Conservation (phyloP, 35 echinoderm and acorn worm species). For the Amphiura filiformis region DNA sequence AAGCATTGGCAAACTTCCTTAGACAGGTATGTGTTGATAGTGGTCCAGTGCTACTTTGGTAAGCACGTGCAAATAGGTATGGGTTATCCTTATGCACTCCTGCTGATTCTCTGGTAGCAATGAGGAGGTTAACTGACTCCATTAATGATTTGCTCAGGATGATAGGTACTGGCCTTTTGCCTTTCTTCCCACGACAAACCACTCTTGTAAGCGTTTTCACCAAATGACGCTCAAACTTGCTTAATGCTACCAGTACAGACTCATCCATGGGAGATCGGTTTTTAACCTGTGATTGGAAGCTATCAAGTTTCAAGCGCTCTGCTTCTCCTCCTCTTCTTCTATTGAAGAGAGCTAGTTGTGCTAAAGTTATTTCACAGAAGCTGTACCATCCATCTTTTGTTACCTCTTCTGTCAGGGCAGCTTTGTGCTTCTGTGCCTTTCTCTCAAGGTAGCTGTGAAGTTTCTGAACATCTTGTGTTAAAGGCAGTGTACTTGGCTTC, state of each 20-base stretch:
- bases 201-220: slow-evolving; percentile 14
- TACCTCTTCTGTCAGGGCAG: neutral
- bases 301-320: slow-evolving; percentile 31
- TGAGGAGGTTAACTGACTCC: slow-evolving; percentile 12
- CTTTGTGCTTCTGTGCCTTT: slow-evolving; percentile 27
- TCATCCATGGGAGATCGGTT: neutral
- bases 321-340: slow-evolving; percentile 45
- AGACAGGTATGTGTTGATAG: slow-evolving; percentile 33
- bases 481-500: slow-evolving; percentile 52
- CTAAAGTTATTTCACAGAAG: slow-evolving; percentile 47
- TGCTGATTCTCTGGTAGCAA: slow-evolving; percentile 5
- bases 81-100: slow-evolving; percentile 23
- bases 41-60: neutral
- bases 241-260: too few species aligned
- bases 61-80: slow-evolving; percentile 31
- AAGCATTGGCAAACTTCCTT: slow-evolving; percentile 13
- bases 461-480: slow-evolving; percentile 43
- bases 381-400: slow-evolving; percentile 23
- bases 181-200: slow-evolving; percentile 36
- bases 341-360: slow-evolving; percentile 60
- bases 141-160: slow-evolving; percentile 27
- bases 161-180: slow-evolving; percentile 29
- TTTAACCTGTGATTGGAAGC: neutral
- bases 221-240: slow-evolving; percentile 24
- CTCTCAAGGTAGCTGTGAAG: slow-evolving; percentile 32